Evolutionary conservation across 2,888 invertebrate species (phyloP).

Genomic region (Yponomeuta sedellus): DNA sequence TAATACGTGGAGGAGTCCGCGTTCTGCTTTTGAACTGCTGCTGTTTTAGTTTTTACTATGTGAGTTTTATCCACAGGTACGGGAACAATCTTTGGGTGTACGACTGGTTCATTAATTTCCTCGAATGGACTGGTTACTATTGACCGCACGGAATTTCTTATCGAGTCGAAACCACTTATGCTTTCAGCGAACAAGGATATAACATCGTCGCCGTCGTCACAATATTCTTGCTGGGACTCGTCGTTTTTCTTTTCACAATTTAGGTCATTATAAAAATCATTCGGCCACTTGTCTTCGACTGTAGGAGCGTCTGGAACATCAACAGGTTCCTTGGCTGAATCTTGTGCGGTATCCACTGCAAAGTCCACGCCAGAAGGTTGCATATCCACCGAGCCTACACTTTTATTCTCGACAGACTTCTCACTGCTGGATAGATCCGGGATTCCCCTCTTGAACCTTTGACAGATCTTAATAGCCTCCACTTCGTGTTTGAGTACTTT

Average conservation of each 20-base stretch:
- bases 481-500: slow-evolving; percentile 37
- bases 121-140: background rate
- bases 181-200: slow-evolving; percentile 58
- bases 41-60: slow-evolving; percentile 17
- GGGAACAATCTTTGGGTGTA: background rate
- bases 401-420: background rate
- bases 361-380: background rate
- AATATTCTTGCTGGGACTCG: background rate
- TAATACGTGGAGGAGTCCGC: slow-evolving; percentile 46
- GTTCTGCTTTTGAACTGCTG: slow-evolving; percentile 46
- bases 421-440: background rate
- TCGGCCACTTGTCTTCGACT: background rate
- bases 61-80: background rate
- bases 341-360: background rate
- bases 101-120: background rate
- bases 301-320: background rate
- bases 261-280: too few species aligned
- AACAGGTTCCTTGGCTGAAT: background rate
- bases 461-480: slow-evolving; percentile 32
- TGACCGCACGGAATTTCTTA: background rate
- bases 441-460: slow-evolving; percentile 27
- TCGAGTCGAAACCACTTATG: slow-evolving; percentile 24
- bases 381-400: background rate
- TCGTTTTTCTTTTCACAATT: too few species aligned
- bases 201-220: slow-evolving; percentile 14